Conservation (phyloP, 1,140 invertebrate genomes). For the Ridgeia piscesae region DNA sequence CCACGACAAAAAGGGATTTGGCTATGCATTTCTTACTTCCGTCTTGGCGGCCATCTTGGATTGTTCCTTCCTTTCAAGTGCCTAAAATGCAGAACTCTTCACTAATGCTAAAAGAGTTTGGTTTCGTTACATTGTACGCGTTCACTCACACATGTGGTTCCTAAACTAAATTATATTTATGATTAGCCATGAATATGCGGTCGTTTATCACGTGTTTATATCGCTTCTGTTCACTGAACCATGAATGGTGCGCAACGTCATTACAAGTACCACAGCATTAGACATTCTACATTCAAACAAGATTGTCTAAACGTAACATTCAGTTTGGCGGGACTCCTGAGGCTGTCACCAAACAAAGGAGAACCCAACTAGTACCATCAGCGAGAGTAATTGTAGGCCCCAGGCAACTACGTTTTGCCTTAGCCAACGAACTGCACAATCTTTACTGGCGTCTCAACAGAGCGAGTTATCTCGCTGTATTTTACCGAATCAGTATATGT, state of each 20-base stretch:
- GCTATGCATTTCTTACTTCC: not conserved
- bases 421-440: not conserved
- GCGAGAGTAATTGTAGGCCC: not conserved
- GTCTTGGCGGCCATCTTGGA: not conserved
- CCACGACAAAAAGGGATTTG: not conserved
- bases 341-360: not conserved
- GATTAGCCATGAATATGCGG: not conserved
- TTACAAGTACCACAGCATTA: not conserved
- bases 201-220: not conserved
- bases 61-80: not conserved
- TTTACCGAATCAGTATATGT: no score
- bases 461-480: not conserved
- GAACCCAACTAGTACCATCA: not conserved
- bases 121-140: not conserved
- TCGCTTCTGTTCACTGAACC: not conserved
- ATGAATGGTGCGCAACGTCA: not conserved
- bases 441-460: not conserved
- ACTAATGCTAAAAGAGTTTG: not conserved
- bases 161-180: not conserved
- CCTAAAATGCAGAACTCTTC: not conserved
- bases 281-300: not conserved
- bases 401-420: not conserved
- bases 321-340: not conserved
- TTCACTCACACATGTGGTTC: not conserved
- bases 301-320: not conserved